These are phyloP conservation scores for Vanessa cardui DNA, from an alignment of 2,888 invertebrate genomes.

Conservation along the genomic window DNA sequence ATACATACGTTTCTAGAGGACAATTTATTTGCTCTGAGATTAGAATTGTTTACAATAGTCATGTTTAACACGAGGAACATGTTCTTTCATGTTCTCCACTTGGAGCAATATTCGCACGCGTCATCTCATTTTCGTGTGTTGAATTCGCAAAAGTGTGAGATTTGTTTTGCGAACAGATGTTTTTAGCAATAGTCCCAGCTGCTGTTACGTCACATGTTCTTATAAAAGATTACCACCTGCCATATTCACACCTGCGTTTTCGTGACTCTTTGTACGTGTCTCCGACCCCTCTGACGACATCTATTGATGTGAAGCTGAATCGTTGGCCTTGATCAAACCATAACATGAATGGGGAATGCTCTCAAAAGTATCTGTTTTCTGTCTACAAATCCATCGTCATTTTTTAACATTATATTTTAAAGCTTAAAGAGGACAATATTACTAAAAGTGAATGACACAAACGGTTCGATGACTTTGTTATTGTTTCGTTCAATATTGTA, in stretches of 20 bases:
- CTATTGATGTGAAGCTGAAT: constrained; percentile 26
- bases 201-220: constrained; percentile 33
- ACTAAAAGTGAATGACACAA: too few relatives aligned
- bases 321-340: constrained; percentile 13
- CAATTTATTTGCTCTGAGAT: too few relatives aligned
- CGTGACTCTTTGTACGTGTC: constrained; percentile 13
- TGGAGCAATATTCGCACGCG: not conserved
- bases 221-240: constrained; percentile 32
- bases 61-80: too few relatives aligned
- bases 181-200: constrained; percentile 29
- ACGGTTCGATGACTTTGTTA: too few relatives aligned
- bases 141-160: not conserved
- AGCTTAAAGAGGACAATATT: too few relatives aligned
- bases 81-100: too few relatives aligned
- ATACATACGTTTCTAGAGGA: too few relatives aligned
- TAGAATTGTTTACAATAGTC: too few relatives aligned
- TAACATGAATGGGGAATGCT: not conserved
- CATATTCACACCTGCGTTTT: constrained; percentile 34
- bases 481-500: too few relatives aligned
- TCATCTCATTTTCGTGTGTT: not conserved
- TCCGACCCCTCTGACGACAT: constrained; percentile 25
- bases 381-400: too few relatives aligned
- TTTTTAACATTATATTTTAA: too few relatives aligned
- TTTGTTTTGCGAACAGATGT: constrained; percentile 29
- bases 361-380: too few relatives aligned